A percentile compares a stretch with the other conserved stretches of the same genome.
Conservation (phyloP, 2,113 vertebrate genomes). For the Caranx melampygus region DNA sequence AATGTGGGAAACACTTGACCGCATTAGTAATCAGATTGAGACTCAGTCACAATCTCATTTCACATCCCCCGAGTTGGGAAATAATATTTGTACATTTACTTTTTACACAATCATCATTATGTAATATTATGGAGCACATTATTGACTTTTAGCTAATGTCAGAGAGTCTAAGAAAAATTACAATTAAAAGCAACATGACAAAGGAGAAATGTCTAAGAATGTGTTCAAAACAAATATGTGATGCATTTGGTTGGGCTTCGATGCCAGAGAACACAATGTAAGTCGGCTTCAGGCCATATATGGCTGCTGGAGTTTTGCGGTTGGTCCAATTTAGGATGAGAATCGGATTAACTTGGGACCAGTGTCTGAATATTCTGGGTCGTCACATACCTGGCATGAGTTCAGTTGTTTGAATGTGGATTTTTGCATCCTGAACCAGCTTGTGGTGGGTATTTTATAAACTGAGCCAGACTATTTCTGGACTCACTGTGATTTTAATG, state of each 20-base stretch:
- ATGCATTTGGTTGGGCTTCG: not conserved
- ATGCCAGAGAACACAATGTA: not conserved
- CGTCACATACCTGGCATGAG: not conserved
- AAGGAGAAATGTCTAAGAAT: not conserved
- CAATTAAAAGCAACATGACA: not conserved
- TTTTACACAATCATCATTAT: not conserved
- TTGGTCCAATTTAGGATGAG: not conserved
- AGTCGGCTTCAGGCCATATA: not conserved
- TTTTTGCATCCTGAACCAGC: not conserved
- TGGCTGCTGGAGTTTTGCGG: not conserved
- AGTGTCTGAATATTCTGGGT: not conserved
- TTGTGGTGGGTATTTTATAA: not conserved
- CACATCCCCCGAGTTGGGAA: too few species aligned
- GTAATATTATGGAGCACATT: not conserved
- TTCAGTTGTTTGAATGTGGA: not conserved
- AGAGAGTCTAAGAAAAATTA: not conserved
- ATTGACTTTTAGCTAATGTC: not conserved
- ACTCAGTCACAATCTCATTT: not conserved
- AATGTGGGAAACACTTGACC: constrained; percentile 38
- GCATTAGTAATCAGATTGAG: not conserved
- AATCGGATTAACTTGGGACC: not conserved
- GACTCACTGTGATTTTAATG: not conserved
- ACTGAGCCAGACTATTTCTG: too few species aligned
- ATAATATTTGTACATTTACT: too few species aligned
- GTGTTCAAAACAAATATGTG: not conserved